These are phyloP conservation scores for Eupleurogrammus muticus DNA, from an alignment of 2,797 vertebrate species.

Conservation along the genomic window DNA sequence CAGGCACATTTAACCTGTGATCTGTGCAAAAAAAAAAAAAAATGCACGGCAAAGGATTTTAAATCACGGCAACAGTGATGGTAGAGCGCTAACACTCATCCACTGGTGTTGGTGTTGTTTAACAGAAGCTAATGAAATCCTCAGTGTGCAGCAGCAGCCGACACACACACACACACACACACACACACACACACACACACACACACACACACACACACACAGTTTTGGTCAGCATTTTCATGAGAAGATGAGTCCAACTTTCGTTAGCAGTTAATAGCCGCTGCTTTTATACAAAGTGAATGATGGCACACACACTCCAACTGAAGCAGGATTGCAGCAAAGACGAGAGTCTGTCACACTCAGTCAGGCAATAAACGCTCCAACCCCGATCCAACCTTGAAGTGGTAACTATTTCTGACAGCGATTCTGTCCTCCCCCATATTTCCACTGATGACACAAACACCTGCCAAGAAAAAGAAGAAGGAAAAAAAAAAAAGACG, in stretches of 20 bases:
- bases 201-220: background rate
- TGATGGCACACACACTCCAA: background rate
- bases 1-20: background rate
- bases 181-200: background rate
- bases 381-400: slow-evolving; percentile 1
- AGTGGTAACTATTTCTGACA: slow-evolving; percentile 24
- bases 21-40: background rate
- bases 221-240: too few species aligned
- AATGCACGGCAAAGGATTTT: background rate
- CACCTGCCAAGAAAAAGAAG: slow-evolving; percentile 8
- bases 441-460: slow-evolving; percentile 18
- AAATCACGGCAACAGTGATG: background rate
- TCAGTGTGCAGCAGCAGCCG: background rate
- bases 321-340: background rate
- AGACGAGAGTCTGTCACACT: background rate
- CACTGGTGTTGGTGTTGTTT: slow-evolving; percentile 42
- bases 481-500: background rate
- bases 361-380: slow-evolving; percentile 6
- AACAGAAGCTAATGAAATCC: slow-evolving; percentile 43
- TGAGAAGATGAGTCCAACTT: background rate
- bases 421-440: background rate
- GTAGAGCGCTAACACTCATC: slow-evolving; percentile 31
- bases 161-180: slow-evolving; percentile 4
- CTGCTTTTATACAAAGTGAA: slow-evolving; percentile 19
- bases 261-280: slow-evolving; percentile 23